These are phyloP conservation scores for Vanacampus margaritifer DNA, from an alignment of 2,113 vertebrate species.

Conservation along the genomic window DNA sequence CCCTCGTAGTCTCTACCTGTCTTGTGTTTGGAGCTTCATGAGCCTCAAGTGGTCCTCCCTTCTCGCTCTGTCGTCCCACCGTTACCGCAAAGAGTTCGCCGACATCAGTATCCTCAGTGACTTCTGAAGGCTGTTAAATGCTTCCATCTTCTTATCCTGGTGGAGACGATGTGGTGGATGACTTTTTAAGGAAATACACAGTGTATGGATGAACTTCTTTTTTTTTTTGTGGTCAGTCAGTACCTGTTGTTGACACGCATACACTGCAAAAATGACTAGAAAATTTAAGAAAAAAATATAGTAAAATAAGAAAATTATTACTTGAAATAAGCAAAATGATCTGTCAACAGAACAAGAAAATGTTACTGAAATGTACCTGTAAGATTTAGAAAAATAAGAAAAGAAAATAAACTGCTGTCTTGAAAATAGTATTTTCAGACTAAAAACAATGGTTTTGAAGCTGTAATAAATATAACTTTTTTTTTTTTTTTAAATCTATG, in stretches of 20 bases:
- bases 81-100: constrained; percentile 86
- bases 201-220: not conserved
- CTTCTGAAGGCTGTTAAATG: constrained; percentile 68
- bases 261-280: too few species aligned
- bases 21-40: constrained; percentile 88
- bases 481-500: too few species aligned
- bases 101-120: constrained; percentile 94
- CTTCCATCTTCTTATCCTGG: not conserved
- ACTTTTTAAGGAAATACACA: not conserved
- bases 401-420: too few species aligned
- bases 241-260: not conserved
- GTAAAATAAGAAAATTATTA: too few species aligned
- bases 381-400: too few species aligned
- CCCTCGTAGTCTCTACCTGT: constrained; percentile 84
- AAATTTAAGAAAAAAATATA: too few species aligned
- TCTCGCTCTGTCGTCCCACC: constrained; percentile 76
- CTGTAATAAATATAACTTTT: too few species aligned
- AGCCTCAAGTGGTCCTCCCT: constrained; percentile 87
- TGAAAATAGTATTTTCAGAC: too few species aligned
- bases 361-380: too few species aligned
- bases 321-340: too few species aligned
- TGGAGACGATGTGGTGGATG: not conserved
- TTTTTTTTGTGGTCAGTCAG: not conserved
- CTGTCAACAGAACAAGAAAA: too few species aligned
- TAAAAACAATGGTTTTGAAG: too few species aligned